phyloP scores from a whole-genome alignment of 2,888 invertebrate genomes.

The Pantelozetes paolii region DNA sequence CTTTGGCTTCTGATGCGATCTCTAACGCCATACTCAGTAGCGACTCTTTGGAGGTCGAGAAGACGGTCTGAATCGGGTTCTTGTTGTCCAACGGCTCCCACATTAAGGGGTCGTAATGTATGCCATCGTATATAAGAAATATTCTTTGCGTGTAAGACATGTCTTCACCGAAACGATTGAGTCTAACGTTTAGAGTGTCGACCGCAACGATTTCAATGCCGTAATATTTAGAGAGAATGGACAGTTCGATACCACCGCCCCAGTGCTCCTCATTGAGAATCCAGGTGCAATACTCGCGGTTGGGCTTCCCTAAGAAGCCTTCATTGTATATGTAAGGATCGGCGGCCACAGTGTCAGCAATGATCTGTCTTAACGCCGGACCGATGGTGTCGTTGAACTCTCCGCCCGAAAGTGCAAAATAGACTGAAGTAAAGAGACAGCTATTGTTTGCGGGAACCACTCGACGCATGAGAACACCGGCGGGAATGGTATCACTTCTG shows the following conservation, averaged over 20 bases:
- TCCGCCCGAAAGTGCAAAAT: slow-evolving; percentile 59
- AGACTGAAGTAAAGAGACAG: slow-evolving; percentile 87
- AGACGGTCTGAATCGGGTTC: slow-evolving; percentile 69
- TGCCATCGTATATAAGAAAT: slow-evolving; percentile 86
- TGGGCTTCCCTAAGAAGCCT: slow-evolving; percentile 67
- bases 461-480: slow-evolving; percentile 69
- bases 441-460: slow-evolving; percentile 89
- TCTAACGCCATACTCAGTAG: slow-evolving; percentile 75
- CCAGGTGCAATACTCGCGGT: slow-evolving; percentile 79
- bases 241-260: slow-evolving; percentile 94
- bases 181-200: slow-evolving; percentile 80
- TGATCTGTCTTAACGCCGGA: slow-evolving; percentile 73
- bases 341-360: slow-evolving; percentile 73
- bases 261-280: slow-evolving; percentile 81
- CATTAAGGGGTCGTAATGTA: slow-evolving; percentile 91
- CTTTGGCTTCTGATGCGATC: slow-evolving; percentile 79
- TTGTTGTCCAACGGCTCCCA: slow-evolving; percentile 65
- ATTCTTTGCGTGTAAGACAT: slow-evolving; percentile 75
- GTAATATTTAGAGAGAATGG: slow-evolving; percentile 77
- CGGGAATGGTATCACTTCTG: neutral
- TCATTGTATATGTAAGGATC: slow-evolving; percentile 75
- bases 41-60: slow-evolving; percentile 67
- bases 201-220: slow-evolving; percentile 89
- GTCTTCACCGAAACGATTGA: slow-evolving; percentile 88
- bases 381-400: slow-evolving; percentile 71